phyloP scores from a whole-genome alignment of 2,113 vertebrate genomes.

The Glaucidium brasilianum region DNA sequence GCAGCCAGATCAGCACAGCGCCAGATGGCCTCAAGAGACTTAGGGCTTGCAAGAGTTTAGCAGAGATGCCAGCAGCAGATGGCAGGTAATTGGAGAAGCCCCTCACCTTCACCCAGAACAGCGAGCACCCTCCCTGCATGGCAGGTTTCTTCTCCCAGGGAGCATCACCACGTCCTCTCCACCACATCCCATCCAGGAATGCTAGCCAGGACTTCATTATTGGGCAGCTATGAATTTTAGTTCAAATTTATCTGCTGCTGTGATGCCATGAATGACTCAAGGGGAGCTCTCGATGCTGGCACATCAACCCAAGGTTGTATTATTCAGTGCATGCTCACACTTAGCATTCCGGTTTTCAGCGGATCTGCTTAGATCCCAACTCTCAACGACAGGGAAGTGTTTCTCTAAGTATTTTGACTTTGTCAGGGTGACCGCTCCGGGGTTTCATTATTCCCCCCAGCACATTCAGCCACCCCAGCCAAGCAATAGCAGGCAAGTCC shows the following conservation, averaged over 20 bases:
- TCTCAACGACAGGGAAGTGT: fast-evolving
- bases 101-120: background rate
- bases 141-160: background rate
- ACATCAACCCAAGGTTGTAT: fast-evolving
- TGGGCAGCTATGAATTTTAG: fast-evolving
- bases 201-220: fast-evolving
- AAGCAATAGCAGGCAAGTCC: background rate
- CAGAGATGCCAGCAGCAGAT: background rate
- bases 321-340: background rate
- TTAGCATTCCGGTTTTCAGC: background rate
- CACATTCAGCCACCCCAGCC: fast-evolving
- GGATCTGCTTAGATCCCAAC: background rate
- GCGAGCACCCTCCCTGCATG: background rate
- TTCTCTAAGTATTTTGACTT: background rate
- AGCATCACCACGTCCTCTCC: fast-evolving
- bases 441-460: background rate
- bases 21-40: background rate
- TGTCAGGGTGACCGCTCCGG: background rate
- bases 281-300: background rate
- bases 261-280: fast-evolving
- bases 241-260: background rate
- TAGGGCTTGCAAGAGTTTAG: background rate
- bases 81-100: background rate
- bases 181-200: fast-evolving
- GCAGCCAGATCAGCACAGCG: background rate